phyloP scores from a whole-genome alignment of 35 echinoderm and acorn worm genomes.

The Antedon bifida region DNA sequence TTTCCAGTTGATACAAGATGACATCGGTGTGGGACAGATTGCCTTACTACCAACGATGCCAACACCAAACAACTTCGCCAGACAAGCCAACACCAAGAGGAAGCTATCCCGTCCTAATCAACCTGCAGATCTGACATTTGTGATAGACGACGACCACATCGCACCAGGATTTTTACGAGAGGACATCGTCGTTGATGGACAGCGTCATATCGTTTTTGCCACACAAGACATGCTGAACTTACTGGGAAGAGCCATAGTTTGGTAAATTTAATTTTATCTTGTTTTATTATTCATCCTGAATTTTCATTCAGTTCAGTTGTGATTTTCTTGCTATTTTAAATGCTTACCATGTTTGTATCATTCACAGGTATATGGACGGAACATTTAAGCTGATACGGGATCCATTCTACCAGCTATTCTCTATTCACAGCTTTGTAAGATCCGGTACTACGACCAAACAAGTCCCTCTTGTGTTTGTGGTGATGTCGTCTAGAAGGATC shows the following conservation, averaged over 20 bases:
- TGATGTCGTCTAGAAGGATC: conserved; percentile 25
- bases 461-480: conserved; percentile 24
- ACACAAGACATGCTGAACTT: conserved; percentile 23
- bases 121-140: conserved; percentile 18
- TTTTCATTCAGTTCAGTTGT: no score
- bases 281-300: no score
- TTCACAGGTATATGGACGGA: conserved; percentile 9
- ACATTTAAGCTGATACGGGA: conserved; percentile 36
- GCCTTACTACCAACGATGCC: background rate
- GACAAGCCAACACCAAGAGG: background rate
- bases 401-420: conserved; percentile 37
- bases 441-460: conserved; percentile 15
- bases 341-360: no score
- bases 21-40: background rate
- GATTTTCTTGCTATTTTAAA: no score
- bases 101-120: conserved; percentile 13
- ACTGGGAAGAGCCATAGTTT: conserved; percentile 17
- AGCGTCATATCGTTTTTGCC: conserved; percentile 23
- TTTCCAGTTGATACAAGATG: background rate
- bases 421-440: conserved; percentile 30
- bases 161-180: conserved; percentile 5
- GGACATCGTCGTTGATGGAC: conserved; percentile 13
- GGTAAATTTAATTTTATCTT: conserved; percentile 36
- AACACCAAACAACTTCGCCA: background rate
- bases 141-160: background rate